Evolutionary conservation across 2,888 invertebrate genomes (phyloP).

Genomic region (Cinara cedri): DNA sequence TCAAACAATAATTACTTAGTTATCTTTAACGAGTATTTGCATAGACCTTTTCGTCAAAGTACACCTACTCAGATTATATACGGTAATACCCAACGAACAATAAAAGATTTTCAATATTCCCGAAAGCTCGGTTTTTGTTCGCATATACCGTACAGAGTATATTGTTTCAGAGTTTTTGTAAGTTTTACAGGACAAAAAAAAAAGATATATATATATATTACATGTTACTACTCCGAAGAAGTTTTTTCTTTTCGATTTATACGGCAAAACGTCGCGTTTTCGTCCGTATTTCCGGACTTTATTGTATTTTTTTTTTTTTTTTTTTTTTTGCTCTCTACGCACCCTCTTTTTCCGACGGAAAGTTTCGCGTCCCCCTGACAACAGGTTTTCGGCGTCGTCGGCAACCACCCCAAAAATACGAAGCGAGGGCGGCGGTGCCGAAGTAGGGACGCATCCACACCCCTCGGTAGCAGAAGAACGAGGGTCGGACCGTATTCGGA

Average conservation of each 20-base stretch:
- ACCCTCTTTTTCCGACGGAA: constrained; percentile 38
- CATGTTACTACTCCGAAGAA: background rate
- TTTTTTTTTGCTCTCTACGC: constrained; percentile 1
- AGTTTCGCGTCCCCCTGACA: constrained; percentile 53
- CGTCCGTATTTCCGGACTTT: constrained; percentile 30
- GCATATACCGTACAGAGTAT: no score
- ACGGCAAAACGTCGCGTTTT: constrained; percentile 10
- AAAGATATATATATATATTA: background rate
- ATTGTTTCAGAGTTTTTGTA: background rate
- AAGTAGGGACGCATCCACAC: background rate
- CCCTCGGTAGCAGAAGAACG: background rate
- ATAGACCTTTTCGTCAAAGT: no score
- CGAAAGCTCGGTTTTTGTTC: background rate
- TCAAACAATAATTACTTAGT: no score
- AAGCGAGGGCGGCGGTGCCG: background rate
- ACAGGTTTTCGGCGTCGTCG: constrained; percentile 49
- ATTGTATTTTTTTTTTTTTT: constrained; percentile 8
- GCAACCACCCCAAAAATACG: constrained; percentile 4
- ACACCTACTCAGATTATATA: no score
- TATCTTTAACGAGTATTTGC: no score
- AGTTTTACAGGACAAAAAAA: background rate
- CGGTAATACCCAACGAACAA: no score
- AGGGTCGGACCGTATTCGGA: background rate
- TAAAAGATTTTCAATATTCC: background rate
- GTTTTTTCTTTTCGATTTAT: background rate